phyloP scores from a whole-genome alignment of 2,888 invertebrate genomes.

The Plagodis dolabraria region DNA sequence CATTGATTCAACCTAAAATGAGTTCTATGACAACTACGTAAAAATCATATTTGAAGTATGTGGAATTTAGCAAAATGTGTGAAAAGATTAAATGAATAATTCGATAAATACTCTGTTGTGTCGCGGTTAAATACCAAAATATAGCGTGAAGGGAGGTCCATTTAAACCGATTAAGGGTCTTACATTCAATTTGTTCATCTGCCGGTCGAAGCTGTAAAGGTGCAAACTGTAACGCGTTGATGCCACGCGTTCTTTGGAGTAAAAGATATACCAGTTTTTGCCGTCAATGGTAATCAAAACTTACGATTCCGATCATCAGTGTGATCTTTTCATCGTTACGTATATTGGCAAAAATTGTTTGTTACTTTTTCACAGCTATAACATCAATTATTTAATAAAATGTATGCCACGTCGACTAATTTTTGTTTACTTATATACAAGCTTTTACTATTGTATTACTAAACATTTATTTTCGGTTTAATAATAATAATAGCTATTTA shows the following conservation, averaged over 20 bases:
- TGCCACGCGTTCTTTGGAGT: slow-evolving; percentile 27
- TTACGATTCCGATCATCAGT: no score
- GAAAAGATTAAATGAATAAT: slow-evolving; percentile 31
- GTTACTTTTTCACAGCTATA: no score
- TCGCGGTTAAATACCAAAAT: slow-evolving; percentile 32
- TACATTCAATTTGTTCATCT: slow-evolving; percentile 30
- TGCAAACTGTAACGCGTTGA: slow-evolving; percentile 23
- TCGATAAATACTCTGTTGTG: slow-evolving; percentile 35
- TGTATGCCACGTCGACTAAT: no score
- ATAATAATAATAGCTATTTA: no score
- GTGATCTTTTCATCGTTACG: no score
- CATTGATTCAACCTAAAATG: slow-evolving; percentile 11
- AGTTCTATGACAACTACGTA: slow-evolving; percentile 10
- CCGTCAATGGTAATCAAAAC: no score
- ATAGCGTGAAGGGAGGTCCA: slow-evolving; percentile 19
- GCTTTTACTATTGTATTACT: no score
- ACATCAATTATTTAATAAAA: no score
- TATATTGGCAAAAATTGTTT: no score
- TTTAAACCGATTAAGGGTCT: slow-evolving; percentile 19
- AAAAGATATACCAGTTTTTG: slow-evolving; percentile 10
- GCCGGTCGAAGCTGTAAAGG: slow-evolving; percentile 27
- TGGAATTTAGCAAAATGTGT: slow-evolving; percentile 5
- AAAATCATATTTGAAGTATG: slow-evolving; percentile 11
- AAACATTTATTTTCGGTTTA: no score
- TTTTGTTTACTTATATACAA: no score